Percentiles rank a stretch among this genome's conserved stretches.
Conservation (phyloP, 1,140 invertebrate species). For the Druon quercuslanigerum region DNA sequence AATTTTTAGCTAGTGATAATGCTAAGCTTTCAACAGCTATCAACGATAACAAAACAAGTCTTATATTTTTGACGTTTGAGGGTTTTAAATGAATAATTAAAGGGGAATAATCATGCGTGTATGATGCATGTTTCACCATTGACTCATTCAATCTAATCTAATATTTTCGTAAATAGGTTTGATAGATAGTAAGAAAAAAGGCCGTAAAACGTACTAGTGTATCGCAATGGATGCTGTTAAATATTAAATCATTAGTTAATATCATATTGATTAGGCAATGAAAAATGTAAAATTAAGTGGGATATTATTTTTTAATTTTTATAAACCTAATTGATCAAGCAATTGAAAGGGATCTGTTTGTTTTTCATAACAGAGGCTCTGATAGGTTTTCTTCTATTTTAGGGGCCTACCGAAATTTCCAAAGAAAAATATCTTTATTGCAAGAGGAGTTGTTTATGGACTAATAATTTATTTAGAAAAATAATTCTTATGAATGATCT, state of each 20-base stretch:
- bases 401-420: no score
- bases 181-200: constrained; percentile 17
- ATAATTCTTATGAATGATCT: neutral
- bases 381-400: no score
- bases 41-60: neutral
- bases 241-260: constrained; percentile 24
- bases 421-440: no score
- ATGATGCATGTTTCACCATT: constrained; percentile 24
- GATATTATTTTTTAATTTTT: no score
- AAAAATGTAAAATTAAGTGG: neutral
- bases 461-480: neutral
- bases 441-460: neutral
- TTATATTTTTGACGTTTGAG: neutral
- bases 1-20: no score
- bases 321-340: no score
- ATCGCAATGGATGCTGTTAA: constrained; percentile 28
- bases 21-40: neutral
- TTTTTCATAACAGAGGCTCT: no score
- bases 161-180: neutral
- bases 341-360: no score
- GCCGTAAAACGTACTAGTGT: constrained; percentile 28
- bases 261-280: neutral
- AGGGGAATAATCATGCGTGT: constrained; percentile 15
- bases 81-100: neutral
- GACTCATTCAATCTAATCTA: constrained; percentile 31